phyloP scores from a whole-genome alignment of 2,888 invertebrate genomes.

The Odontomyia ornata region DNA sequence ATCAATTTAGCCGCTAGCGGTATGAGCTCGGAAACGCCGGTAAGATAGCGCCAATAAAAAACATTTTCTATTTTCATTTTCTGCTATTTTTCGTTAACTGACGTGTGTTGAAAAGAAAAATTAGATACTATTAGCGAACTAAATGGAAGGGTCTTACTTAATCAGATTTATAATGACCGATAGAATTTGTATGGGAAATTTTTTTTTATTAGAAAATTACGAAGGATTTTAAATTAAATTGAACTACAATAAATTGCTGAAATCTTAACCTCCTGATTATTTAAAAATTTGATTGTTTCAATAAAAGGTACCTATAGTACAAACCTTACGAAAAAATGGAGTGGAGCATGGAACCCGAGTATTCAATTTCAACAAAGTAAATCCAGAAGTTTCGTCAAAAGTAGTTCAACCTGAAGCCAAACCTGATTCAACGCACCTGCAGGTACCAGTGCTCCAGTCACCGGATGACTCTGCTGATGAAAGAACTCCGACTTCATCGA shows the following conservation, averaged over 20 bases:
- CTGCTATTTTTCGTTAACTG: background rate
- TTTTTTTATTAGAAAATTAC: too few relatives aligned
- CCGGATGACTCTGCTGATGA: constrained; percentile 48
- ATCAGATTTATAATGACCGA: too few relatives aligned
- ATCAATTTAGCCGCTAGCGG: constrained; percentile 54
- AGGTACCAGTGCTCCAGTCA: constrained; percentile 42
- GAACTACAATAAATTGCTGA: too few relatives aligned
- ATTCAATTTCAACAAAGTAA: constrained; percentile 54
- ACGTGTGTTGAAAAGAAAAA: too few relatives aligned
- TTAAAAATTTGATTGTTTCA: background rate
- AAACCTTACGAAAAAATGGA: constrained; percentile 53
- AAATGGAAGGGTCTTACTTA: too few relatives aligned
- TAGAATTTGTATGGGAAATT: too few relatives aligned
- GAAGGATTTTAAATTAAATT: too few relatives aligned
- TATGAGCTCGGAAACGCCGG: constrained; percentile 54
- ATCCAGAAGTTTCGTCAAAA: constrained; percentile 52
- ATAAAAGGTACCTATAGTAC: constrained; percentile 48
- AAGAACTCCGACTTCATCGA: constrained; percentile 40
- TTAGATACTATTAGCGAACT: background rate
- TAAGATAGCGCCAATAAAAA: constrained; percentile 45
- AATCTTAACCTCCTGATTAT: background rate
- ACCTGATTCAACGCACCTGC: constrained; percentile 37
- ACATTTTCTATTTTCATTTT: background rate
- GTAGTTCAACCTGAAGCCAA: constrained; percentile 32
- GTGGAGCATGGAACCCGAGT: constrained; percentile 53